These are phyloP conservation scores for Cephalotes varians DNA, from an alignment of 2,888 invertebrate genomes.

Conservation along the genomic window DNA sequence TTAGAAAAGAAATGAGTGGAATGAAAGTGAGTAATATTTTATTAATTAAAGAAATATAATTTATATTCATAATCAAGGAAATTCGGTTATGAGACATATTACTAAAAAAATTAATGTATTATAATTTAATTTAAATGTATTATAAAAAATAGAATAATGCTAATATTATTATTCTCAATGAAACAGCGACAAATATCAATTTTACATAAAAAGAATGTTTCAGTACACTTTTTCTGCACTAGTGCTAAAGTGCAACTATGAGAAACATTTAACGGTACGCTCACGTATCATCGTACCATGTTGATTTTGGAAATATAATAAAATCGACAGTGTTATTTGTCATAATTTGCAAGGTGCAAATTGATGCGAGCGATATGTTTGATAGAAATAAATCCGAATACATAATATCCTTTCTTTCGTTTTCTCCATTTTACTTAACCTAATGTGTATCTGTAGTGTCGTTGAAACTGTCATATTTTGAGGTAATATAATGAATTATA, in stretches of 20 bases:
- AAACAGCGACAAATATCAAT: background rate
- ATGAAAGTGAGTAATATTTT: background rate
- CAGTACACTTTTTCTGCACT: background rate
- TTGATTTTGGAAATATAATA: background rate
- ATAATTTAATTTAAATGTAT: too few species aligned
- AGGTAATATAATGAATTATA: too few species aligned
- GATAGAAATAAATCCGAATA: background rate
- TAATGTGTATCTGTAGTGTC: background rate
- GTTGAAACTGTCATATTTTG: too few species aligned
- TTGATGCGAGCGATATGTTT: background rate
- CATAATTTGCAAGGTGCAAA: background rate
- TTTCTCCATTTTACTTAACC: background rate
- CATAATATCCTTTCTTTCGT: background rate
- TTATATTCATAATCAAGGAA: background rate
- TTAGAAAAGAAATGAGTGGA: background rate
- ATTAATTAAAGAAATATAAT: background rate
- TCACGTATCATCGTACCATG: background rate
- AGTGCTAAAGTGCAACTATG: background rate
- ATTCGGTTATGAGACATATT: background rate
- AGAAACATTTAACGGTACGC: background rate
- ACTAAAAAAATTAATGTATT: background rate
- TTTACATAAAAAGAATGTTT: background rate
- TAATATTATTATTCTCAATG: background rate
- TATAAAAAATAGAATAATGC: background rate
- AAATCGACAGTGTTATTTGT: background rate